Conservation (phyloP, 2,113 vertebrate species). For the Sterrhoptilus dennistouni region DNA sequence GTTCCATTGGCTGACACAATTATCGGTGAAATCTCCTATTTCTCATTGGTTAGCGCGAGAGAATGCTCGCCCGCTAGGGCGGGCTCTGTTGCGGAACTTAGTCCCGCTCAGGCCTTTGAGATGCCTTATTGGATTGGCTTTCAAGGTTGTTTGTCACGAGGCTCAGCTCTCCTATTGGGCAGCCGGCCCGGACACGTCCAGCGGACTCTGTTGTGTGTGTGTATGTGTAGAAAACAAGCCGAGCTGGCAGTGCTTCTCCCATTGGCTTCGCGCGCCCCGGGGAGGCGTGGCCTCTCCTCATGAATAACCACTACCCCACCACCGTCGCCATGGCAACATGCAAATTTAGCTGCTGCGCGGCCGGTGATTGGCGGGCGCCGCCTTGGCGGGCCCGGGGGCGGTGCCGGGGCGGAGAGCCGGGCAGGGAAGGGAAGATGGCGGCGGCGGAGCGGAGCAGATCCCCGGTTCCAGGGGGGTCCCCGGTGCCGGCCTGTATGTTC, state of each 20-base stretch:
- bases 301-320: neutral
- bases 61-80: neutral
- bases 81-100: accelerated
- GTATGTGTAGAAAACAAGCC: neutral
- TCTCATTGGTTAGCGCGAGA: accelerated
- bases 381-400: neutral
- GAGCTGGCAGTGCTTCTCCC: constrained; percentile 3
- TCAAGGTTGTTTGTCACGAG: neutral
- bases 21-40: accelerated
- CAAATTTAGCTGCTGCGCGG: neutral
- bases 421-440: constrained; percentile 75
- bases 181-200: neutral
- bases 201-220: neutral
- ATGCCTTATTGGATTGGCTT: neutral
- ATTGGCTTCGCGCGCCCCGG: neutral
- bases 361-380: neutral
- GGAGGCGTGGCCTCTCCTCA: neutral
- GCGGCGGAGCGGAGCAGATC: constrained; percentile 79
- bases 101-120: neutral
- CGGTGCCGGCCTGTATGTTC: constrained; percentile 90
- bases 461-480: constrained; percentile 74
- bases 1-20: neutral
- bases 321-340: neutral
- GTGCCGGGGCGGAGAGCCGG: neutral
- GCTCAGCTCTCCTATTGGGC: neutral